phyloP scores from a whole-genome alignment of 2,797 vertebrate species.

The Spea hammondii region DNA sequence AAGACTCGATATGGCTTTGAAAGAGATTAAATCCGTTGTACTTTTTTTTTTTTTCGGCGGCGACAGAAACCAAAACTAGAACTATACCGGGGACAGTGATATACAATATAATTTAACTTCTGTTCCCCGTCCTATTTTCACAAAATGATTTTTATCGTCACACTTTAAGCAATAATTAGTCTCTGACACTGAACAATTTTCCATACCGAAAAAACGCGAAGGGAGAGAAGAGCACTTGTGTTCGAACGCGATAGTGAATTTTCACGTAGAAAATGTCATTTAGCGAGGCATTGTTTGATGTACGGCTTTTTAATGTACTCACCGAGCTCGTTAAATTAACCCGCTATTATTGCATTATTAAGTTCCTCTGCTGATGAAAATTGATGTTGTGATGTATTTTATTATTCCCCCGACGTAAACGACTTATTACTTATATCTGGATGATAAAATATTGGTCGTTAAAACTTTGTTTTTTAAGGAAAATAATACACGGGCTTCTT shows the following conservation, averaged over 20 bases:
- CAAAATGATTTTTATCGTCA: conserved; percentile 51
- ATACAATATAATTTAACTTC: conserved; percentile 62
- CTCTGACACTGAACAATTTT: conserved; percentile 56
- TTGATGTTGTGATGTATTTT: background rate
- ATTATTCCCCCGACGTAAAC: background rate
- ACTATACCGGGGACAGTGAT: conserved; percentile 61
- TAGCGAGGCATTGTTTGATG: conserved; percentile 20
- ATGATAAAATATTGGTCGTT: too few species aligned
- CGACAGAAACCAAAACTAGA: conserved; percentile 64
- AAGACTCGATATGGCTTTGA: conserved; percentile 61
- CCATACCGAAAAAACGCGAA: background rate
- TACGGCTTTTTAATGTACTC: conserved; percentile 15
- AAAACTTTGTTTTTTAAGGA: too few species aligned
- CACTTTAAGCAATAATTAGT: conserved; percentile 62
- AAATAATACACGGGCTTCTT: too few species aligned
- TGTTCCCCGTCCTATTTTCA: conserved; percentile 55
- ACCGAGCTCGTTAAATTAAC: conserved; percentile 1
- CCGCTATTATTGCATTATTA: conserved; percentile 18
- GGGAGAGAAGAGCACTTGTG: conserved; percentile 2
- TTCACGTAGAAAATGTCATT: conserved; percentile 11
- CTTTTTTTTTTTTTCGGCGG: conserved; percentile 62
- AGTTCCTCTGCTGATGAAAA: conserved; percentile 2
- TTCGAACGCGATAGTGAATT: background rate
- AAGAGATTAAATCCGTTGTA: conserved; percentile 65
- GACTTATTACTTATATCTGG: too few species aligned